Base-by-base conservation (phyloP, 2,113 vertebrate genomes). In the Cyphomyrus plagiostoma region DNA sequence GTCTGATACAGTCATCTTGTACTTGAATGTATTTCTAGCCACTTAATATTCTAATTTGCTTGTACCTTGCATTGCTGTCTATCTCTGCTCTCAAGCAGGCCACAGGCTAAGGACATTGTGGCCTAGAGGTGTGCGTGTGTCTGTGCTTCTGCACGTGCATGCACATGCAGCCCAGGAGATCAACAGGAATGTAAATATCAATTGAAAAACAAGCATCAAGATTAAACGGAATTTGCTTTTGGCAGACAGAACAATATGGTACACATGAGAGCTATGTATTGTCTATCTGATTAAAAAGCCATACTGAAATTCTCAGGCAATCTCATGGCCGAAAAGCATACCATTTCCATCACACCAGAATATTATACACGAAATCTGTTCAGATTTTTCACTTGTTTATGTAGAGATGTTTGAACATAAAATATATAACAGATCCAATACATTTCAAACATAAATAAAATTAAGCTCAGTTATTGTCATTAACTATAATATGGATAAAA, bases 141-240 rank as follows among this genome's bases (percentile, higher is more conserved):
- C 21, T n/a, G 74, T 80, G 83, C 82, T 86, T 49, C 23, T 86
- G 83, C 48, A 50, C 45, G 46, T 88, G 46, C 62, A 23, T 88
- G 48, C 48, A 86, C 45, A 48, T 88, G 62, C 58, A 26, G 42
- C 23, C 88, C 45, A 35, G 8, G 42, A 50, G 88, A 88, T 80
- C 66, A 52, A n/a, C 62, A 80, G 45, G 88, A 77, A 88, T 88
- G 88, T 77, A 88, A 77, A 88, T 70, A 88, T 66, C 8, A 17
- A 49, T 39, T 50, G 26, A 48, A 85, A 85, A 39, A 23, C 21
- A 77, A 77, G 70, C 30, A 42, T 80, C 83, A 49, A 50, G 88
- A 70, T 46, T 13, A 39, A 66, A 88, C 23, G 88, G 46, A 48
- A 17, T 46, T 80, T 42, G 74, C 35, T 80, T 80, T 80, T 80